These are phyloP conservation scores for Conopomorpha cramerella DNA, from an alignment of 1,140 invertebrate species.

Conservation along the genomic window DNA sequence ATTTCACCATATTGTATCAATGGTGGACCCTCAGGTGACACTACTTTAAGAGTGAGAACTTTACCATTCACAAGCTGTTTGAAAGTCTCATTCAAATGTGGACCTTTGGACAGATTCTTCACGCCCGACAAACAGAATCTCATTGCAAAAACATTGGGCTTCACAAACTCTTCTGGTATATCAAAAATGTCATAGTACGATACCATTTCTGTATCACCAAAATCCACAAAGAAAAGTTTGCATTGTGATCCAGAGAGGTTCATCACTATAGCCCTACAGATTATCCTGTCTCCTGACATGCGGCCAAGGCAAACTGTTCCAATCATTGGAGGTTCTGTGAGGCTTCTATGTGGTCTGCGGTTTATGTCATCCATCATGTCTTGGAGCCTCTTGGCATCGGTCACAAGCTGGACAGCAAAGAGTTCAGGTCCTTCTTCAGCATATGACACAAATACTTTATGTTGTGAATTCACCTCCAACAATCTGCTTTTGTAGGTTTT, in stretches of 20 bases:
- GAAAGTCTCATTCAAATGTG: constrained; percentile 72
- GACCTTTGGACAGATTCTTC: constrained; percentile 66
- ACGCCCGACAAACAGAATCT: constrained; percentile 72
- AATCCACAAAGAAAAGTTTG: constrained; percentile 78
- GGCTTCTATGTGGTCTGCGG: constrained; percentile 57
- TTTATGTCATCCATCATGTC: constrained; percentile 72
- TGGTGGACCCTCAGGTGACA: constrained; percentile 67
- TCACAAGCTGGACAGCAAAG: constrained; percentile 73
- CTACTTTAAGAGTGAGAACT: constrained; percentile 65
- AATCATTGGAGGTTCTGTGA: constrained; percentile 67
- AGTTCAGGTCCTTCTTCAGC: constrained; percentile 75
- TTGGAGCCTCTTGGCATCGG: constrained; percentile 60
- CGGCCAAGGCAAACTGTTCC: constrained; percentile 74
- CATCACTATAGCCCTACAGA: constrained; percentile 75
- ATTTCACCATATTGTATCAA: constrained; percentile 75
- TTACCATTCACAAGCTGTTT: constrained; percentile 67
- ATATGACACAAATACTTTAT: constrained; percentile 72
- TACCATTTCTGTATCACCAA: constrained; percentile 73
- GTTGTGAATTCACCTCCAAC: constrained; percentile 62
- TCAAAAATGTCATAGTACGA: constrained; percentile 71
- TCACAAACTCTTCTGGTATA: constrained; percentile 70
- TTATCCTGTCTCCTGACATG: constrained; percentile 65
- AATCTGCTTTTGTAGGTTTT: constrained; percentile 63
- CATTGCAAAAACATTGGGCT: constrained; percentile 72
- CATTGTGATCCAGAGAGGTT: constrained; percentile 63